phyloP scores from a whole-genome alignment of 2,113 vertebrate genomes.

The Ardeotis arabs region DNA sequence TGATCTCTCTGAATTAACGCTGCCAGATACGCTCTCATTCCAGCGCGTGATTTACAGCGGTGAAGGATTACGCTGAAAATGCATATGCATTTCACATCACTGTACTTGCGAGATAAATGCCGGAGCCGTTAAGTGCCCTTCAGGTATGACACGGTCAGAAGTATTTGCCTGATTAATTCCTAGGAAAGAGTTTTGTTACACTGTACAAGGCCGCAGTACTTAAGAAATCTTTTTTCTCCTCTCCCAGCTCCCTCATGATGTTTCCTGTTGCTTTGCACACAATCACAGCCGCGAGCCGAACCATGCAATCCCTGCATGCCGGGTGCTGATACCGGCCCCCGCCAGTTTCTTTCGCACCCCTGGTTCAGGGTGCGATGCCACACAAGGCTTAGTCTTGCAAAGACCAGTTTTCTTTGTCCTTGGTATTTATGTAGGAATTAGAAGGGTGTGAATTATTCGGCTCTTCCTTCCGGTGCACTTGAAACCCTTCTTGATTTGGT shows the following conservation, averaged over 20 bases:
- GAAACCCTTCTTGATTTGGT: constrained; percentile 15
- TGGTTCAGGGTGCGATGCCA: not conserved
- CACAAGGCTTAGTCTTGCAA: constrained; percentile 15
- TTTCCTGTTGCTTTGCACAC: constrained; percentile 24
- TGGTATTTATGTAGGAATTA: constrained; percentile 50
- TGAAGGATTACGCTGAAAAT: not conserved
- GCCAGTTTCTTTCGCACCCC: not conserved
- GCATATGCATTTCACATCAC: not conserved
- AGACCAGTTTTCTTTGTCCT: not conserved
- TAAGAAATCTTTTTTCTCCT: constrained; percentile 3
- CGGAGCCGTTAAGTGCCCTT: constrained; percentile 68
- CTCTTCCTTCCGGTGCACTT: constrained; percentile 14
- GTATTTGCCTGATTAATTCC: constrained; percentile 43
- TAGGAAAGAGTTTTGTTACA: constrained; percentile 39
- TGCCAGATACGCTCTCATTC: constrained; percentile 58
- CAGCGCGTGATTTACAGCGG: constrained; percentile 18
- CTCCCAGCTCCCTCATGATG: not conserved
- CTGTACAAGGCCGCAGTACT: not conserved
- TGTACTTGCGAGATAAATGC: not conserved
- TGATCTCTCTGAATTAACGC: constrained; percentile 22
- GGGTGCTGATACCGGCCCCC: not conserved
- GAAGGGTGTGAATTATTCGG: not conserved
- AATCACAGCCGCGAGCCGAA: not conserved
- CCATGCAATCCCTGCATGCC: constrained; percentile 42
- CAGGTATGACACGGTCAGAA: constrained; percentile 55